A percentile compares a stretch with the other conserved stretches of the same genome.
These are phyloP conservation scores for Trichechus manatus DNA, from an alignment of 2,113 vertebrate species.

Conservation along the genomic window DNA sequence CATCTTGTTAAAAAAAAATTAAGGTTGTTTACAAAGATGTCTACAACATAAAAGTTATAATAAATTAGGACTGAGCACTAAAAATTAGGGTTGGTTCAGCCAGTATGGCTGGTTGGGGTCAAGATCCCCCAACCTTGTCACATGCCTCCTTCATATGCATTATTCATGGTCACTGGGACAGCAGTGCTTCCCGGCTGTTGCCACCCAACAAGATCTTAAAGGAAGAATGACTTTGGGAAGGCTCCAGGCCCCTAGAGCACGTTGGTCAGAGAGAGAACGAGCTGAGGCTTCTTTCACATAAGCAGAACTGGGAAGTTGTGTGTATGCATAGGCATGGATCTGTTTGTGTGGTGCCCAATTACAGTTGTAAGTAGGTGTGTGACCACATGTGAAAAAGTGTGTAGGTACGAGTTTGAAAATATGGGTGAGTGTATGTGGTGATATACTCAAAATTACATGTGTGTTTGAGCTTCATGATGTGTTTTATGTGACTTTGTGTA, in stretches of 20 bases:
- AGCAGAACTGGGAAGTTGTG: not conserved
- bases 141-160: not conserved
- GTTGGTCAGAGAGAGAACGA: not conserved
- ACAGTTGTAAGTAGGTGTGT: not conserved
- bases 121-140: not conserved
- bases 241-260: not conserved
- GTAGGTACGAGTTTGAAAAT: not conserved
- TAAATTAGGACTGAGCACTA: conserved; percentile 3
- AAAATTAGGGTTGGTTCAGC: not conserved
- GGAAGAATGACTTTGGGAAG: conserved; percentile 21
- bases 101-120: not conserved
- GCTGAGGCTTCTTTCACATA: not conserved
- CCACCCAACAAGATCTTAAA: not conserved
- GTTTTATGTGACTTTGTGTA: not conserved
- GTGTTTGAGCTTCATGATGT: not conserved
- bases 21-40: conserved; percentile 44
- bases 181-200: not conserved
- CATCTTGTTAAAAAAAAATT: not conserved
- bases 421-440: not conserved
- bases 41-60: not conserved
- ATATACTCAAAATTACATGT: not conserved
- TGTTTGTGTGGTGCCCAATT: not conserved
- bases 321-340: not conserved
- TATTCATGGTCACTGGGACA: not conserved
- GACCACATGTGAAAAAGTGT: not conserved